Percentiles rank a stretch among this genome's conserved stretches.
phyloP scores from a whole-genome alignment of 1,140 invertebrate species.

The Epicauta chinensis region DNA sequence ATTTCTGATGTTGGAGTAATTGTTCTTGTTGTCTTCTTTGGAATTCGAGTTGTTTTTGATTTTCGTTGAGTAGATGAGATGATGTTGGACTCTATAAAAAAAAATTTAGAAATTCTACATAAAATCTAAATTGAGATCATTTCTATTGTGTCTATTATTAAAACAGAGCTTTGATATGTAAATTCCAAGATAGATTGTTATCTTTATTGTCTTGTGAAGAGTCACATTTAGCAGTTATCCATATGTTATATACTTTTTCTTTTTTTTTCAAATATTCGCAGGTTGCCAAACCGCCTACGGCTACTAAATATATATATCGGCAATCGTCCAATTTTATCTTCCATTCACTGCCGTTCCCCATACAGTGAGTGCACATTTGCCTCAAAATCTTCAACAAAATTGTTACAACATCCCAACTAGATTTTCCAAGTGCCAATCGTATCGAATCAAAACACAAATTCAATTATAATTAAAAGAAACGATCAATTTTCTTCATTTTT shows the following conservation, averaged over 20 bases:
- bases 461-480: no score
- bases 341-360: slow-evolving; percentile 40
- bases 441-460: no score
- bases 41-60: slow-evolving; percentile 43
- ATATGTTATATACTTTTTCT: slow-evolving; percentile 38
- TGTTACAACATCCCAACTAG: no score
- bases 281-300: slow-evolving; percentile 43
- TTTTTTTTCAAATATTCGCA: slow-evolving; percentile 40
- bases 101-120: slow-evolving; percentile 10
- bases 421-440: no score
- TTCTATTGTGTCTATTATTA: background rate
- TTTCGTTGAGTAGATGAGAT: slow-evolving; percentile 38
- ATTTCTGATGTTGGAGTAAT: slow-evolving; percentile 47
- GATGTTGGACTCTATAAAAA: slow-evolving; percentile 35
- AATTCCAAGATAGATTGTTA: background rate
- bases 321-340: slow-evolving; percentile 41
- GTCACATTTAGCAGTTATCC: slow-evolving; percentile 28
- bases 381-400: slow-evolving; percentile 4
- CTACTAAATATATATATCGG: slow-evolving; percentile 42
- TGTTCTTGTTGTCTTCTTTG: slow-evolving; percentile 46
- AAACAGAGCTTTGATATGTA: slow-evolving; percentile 1
- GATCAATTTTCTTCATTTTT: no score
- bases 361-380: slow-evolving; percentile 8
- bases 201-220: no score
- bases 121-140: slow-evolving; percentile 1